phyloP scores from a whole-genome alignment of 2,888 invertebrate genomes.

The Mycogona germanica region DNA sequence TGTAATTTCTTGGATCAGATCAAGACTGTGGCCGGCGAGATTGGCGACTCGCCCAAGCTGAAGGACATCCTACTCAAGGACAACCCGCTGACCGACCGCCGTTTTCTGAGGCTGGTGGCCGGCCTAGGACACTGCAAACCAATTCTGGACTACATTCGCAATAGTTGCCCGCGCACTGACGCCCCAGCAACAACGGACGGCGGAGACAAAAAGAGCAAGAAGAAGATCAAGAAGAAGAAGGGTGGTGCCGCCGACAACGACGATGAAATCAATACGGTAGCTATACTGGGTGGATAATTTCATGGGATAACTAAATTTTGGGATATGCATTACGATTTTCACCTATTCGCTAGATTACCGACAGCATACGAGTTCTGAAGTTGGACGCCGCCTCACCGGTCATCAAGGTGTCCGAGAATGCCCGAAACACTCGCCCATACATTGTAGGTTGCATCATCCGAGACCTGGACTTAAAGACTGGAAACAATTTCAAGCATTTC shows the following conservation, averaged over 20 bases:
- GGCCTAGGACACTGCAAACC: conserved; percentile 55
- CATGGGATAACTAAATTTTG: background rate
- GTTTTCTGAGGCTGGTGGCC: conserved; percentile 58
- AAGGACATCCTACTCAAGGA: conserved; percentile 62
- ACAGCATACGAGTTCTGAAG: conserved; percentile 36
- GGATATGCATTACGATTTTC: background rate
- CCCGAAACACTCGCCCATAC: conserved; percentile 50
- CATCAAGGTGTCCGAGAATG: conserved; percentile 44
- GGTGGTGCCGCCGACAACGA: conserved; percentile 26
- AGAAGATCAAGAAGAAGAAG: conserved; percentile 32
- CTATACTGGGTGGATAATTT: background rate
- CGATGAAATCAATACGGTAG: conserved; percentile 22
- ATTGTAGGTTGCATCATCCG: conserved; percentile 59
- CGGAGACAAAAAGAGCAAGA: conserved; percentile 29
- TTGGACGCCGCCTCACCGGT: conserved; percentile 40
- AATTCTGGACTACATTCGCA: conserved; percentile 60
- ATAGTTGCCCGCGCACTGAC: conserved; percentile 40
- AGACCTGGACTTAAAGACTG: conserved; percentile 46
- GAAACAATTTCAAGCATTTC: conserved; percentile 56
- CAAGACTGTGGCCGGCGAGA: conserved; percentile 52
- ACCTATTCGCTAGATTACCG: conserved; percentile 21
- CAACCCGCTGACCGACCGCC: conserved; percentile 58
- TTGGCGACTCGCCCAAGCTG: conserved; percentile 54
- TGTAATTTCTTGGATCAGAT: no score
- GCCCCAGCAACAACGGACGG: conserved; percentile 23